A percentile compares a stretch with the other conserved stretches of the same genome.
Evolutionary conservation across 1,140 invertebrate genomes (phyloP).

Genomic region (Teleopsis dalmanni): DNA sequence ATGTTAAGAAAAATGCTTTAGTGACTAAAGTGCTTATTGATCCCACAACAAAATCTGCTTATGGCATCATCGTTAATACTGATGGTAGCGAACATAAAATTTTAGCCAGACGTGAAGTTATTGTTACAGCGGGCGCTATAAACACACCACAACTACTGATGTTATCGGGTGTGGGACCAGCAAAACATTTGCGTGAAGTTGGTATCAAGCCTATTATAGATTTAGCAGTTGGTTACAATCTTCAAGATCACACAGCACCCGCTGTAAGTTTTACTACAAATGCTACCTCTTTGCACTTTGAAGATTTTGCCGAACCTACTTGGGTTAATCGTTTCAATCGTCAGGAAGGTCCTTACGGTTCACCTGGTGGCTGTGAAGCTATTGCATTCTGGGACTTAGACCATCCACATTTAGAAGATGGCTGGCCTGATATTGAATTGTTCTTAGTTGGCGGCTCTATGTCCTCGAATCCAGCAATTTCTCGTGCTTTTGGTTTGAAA

Average conservation of each 20-base stretch:
- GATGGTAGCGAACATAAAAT: constrained; percentile 49
- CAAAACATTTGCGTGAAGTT: constrained; percentile 52
- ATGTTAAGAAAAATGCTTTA: constrained; percentile 54
- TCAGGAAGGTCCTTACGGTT: constrained; percentile 60
- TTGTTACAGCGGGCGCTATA: constrained; percentile 62
- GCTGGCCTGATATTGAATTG: constrained; percentile 68
- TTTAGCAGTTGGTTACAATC: constrained; percentile 63
- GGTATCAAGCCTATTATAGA: constrained; percentile 57
- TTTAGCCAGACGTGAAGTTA: constrained; percentile 60
- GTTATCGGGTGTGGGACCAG: constrained; percentile 69
- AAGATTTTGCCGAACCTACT: constrained; percentile 32
- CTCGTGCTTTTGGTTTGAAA: constrained; percentile 51
- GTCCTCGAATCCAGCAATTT: constrained; percentile 49
- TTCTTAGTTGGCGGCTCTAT: constrained; percentile 55
- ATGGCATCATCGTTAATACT: constrained; percentile 56
- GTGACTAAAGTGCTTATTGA: constrained; percentile 69
- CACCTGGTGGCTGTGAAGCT: constrained; percentile 74
- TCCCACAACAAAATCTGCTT: constrained; percentile 50
- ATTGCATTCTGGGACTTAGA: constrained; percentile 67
- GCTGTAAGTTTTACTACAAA: constrained; percentile 63
- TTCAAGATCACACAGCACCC: constrained; percentile 68
- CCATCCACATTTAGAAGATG: constrained; percentile 52
- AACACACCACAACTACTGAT: constrained; percentile 68
- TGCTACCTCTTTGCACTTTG: constrained; percentile 42
- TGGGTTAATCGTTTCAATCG: constrained; percentile 35